These are phyloP conservation scores for Salmo trutta DNA, from an alignment of 2,797 vertebrate species.

Conservation along the genomic window DNA sequence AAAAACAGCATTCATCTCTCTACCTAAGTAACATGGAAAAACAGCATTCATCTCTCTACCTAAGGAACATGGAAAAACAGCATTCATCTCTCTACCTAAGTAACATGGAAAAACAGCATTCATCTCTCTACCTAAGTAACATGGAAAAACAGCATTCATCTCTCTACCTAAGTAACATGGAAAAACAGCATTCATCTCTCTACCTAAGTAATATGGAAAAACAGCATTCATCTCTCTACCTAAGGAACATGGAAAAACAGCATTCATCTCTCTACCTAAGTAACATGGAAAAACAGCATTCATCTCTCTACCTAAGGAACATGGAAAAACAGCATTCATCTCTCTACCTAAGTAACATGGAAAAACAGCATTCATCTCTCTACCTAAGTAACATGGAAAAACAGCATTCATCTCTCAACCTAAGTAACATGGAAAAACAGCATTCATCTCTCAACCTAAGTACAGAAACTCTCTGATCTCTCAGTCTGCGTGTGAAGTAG, in stretches of 20 bases:
- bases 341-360: not conserved
- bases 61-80: not conserved
- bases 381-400: not conserved
- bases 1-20: no score
- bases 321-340: no score
- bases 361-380: slow-evolving; percentile 2
- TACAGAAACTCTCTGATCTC: slow-evolving; percentile 20
- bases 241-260: not conserved
- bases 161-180: slow-evolving; percentile 13
- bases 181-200: not conserved
- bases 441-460: slow-evolving; percentile 11
- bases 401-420: not conserved
- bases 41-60: not conserved
- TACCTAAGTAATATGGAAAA: not conserved
- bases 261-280: no score
- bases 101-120: no score
- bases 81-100: slow-evolving; percentile 13
- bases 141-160: not conserved
- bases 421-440: not conserved
- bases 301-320: slow-evolving; percentile 7
- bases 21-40: no score
- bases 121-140: no score
- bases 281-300: not conserved
- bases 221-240: slow-evolving; percentile 9
- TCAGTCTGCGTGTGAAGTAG: no score